Base-by-base conservation (phyloP, 2,113 vertebrate species). In the Toxotes jaculatrix region DNA sequence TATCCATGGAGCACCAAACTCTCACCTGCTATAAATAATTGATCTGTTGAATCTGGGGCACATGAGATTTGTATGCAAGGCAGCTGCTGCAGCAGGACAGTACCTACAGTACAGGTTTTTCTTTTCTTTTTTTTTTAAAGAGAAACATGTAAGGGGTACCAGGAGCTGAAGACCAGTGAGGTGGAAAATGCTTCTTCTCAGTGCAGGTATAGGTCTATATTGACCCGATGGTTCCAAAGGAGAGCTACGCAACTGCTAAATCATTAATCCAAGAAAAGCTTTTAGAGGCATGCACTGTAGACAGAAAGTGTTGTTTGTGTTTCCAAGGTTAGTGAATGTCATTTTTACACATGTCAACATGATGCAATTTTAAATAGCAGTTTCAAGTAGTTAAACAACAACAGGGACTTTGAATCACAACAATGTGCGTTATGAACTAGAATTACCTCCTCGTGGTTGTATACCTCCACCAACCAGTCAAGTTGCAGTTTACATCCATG, bases 1-100 rank as follows among this genome's bases (percentile, higher is more conserved):
- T 68, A 53, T 80, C 77, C 83, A 86, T 36, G 57, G 76, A 88
- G 82, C 76, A 80, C 70, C 80, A 89, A 89, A 88, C 85, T 89
- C 90, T 93, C 92, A 95, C 93, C 91, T 92, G 90, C 77, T 84
- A 91, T 95, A 87, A 95, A 95, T 95, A 92, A 95, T 95, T 92
- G 86, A 95, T 93, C 86, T 59, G 67, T 81, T 82, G 88, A 93
- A 95, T 93, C 92, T 92, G 80, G 91, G 93, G 79, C 91, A 3
- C 69, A 67, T 82, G 79, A 87, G 89, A 89, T 91, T 94, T 92
- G 83, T 86, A 92, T 93, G 91, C 91, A 87, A 84, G 89, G 91
- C 86, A 85, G 78, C 83, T 88, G 87, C 80, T 77, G 84, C 82
- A 81, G 86, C 64, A 69, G 68, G 67, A 74, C 74, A 81, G 64